Conservation (phyloP, 2,113 vertebrate genomes). For the Pristiophorus japonicus region DNA sequence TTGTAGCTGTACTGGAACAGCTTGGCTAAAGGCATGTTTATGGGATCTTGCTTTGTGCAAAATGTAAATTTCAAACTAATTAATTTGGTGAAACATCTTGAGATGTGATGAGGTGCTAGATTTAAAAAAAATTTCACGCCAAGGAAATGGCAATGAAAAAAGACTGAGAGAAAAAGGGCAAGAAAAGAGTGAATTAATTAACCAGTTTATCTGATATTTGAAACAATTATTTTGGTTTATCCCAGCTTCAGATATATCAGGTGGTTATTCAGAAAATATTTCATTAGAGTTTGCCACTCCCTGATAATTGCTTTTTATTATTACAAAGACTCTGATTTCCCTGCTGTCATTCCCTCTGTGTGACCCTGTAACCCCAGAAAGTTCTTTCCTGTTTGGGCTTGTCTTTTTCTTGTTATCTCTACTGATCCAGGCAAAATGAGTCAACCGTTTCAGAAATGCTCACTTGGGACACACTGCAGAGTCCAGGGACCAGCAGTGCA, state of each 20-base stretch:
- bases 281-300: not conserved
- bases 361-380: not conserved
- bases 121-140: not conserved
- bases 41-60: not conserved
- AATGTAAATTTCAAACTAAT: not conserved
- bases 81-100: not conserved
- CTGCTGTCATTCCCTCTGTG: not conserved
- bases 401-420: not conserved
- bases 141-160: not conserved
- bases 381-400: not conserved
- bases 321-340: not conserved
- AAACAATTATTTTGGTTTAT: not conserved
- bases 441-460: not conserved
- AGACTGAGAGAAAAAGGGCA: not conserved
- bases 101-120: not conserved
- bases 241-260: not conserved
- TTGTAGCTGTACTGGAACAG: too few species aligned
- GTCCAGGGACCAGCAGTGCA: not conserved
- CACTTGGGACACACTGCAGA: not conserved
- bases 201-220: not conserved
- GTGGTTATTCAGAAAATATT: not conserved
- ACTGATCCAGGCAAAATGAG: not conserved
- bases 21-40: not conserved
- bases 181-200: too few species aligned
- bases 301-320: not conserved